Evolutionary conservation across 2,113 vertebrate species (phyloP).

Genomic region (Nannobrachium achirus): DNA sequence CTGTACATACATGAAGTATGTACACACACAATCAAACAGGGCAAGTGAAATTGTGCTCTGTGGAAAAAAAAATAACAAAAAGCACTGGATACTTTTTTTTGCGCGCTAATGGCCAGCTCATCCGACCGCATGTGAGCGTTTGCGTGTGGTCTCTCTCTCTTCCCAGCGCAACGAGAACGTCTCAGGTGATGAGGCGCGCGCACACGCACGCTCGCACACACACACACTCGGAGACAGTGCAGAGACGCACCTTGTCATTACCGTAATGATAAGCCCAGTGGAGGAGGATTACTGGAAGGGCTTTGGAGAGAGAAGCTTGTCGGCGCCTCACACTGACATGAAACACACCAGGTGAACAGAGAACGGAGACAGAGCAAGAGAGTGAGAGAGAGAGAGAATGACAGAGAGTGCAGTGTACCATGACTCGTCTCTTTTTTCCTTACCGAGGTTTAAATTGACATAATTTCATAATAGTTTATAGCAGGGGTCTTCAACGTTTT

Average conservation of each 20-base stretch:
- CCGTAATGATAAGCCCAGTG: slow-evolving; percentile 76
- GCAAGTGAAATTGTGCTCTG: too few relatives aligned
- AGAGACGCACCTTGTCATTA: slow-evolving; percentile 77
- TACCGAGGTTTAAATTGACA: too few relatives aligned
- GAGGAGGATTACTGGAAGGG: slow-evolving; percentile 73
- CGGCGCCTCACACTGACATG: slow-evolving; percentile 68
- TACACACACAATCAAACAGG: slow-evolving; percentile 5
- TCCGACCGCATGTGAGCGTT: slow-evolving; percentile 8
- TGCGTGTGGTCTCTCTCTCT: slow-evolving; percentile 50
- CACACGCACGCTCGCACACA: slow-evolving; percentile 8
- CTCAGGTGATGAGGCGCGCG: slow-evolving; percentile 50
- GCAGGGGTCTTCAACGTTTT: too few relatives aligned
- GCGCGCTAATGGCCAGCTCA: neutral
- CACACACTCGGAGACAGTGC: slow-evolving; percentile 52
- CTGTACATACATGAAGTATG: too few relatives aligned
- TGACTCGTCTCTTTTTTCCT: too few relatives aligned
- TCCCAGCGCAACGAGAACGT: slow-evolving; percentile 46
- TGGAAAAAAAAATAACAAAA: too few relatives aligned
- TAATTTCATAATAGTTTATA: too few relatives aligned
- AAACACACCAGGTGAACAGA: slow-evolving; percentile 63
- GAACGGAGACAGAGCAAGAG: neutral
- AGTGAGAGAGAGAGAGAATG: slow-evolving; percentile 15
- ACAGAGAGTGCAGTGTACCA: neutral
- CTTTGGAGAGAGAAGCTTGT: slow-evolving; percentile 71
- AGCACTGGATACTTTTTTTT: neutral